These are phyloP conservation scores for Neoascia interrupta DNA, from an alignment of 2,888 invertebrate genomes.

Conservation along the genomic window DNA sequence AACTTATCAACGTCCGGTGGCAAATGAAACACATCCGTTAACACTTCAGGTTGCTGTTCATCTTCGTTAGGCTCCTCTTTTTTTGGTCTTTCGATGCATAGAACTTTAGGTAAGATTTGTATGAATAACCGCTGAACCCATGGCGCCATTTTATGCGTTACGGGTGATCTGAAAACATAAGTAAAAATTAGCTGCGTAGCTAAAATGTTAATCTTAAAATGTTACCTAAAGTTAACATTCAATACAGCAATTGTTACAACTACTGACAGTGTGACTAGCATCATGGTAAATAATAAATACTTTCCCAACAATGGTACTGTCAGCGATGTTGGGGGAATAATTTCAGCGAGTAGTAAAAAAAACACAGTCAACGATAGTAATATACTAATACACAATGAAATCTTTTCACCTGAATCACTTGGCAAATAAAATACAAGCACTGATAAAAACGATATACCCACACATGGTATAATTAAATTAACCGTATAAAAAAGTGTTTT, in stretches of 20 bases:
- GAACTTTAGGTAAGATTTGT: slow-evolving; percentile 90
- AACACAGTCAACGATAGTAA: slow-evolving; percentile 95
- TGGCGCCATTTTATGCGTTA: slow-evolving; percentile 94
- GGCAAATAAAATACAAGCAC: slow-evolving; percentile 98
- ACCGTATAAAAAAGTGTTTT: slow-evolving; percentile 99
- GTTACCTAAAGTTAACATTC: slow-evolving; percentile 91
- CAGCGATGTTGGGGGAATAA: slow-evolving; percentile 95
- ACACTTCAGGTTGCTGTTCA: slow-evolving; percentile 83
- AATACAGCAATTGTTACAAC: slow-evolving; percentile 96
- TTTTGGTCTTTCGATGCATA: slow-evolving; percentile 93
- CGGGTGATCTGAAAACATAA: slow-evolving; percentile 85
- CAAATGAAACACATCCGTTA: slow-evolving; percentile 89
- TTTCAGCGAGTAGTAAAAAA: slow-evolving; percentile 95
- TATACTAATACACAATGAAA: slow-evolving; percentile 96
- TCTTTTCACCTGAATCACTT: slow-evolving; percentile 98
- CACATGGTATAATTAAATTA: slow-evolving; percentile 97
- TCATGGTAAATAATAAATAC: slow-evolving; percentile 96
- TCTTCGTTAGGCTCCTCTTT: slow-evolving; percentile 85
- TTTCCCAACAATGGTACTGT: slow-evolving; percentile 95
- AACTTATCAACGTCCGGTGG: slow-evolving; percentile 85
- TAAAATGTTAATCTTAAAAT: background rate
- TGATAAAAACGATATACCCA: slow-evolving; percentile 97
- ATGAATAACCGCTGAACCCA: slow-evolving; percentile 94
- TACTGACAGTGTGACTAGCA: slow-evolving; percentile 94
- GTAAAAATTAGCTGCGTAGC: background rate